phyloP scores from a whole-genome alignment of 2,888 invertebrate species.

The Dolichomitus sp. region DNA sequence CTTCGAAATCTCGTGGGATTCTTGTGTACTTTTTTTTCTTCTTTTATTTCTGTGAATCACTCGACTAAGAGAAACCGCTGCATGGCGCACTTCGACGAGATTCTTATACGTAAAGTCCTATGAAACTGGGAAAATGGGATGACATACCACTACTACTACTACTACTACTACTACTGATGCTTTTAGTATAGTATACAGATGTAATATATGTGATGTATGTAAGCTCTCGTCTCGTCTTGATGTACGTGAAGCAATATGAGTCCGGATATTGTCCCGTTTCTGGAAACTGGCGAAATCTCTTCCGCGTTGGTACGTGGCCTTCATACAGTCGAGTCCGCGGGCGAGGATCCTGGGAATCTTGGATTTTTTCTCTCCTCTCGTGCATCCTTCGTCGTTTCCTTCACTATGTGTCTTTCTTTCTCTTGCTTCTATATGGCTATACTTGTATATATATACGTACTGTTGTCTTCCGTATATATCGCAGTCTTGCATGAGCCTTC shows the following conservation, averaged over 20 bases:
- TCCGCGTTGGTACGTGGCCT: conserved; percentile 73
- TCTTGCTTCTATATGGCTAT: conserved; percentile 43
- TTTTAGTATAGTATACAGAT: background rate
- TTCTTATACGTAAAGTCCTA: conserved; percentile 13
- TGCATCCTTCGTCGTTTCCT: conserved; percentile 52
- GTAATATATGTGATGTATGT: conserved; percentile 2
- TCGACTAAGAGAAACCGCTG: conserved; percentile 43
- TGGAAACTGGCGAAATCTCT: conserved; percentile 69
- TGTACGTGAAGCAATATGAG: conserved; percentile 57
- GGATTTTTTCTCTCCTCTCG: conserved; percentile 77
- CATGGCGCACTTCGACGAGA: conserved; percentile 43
- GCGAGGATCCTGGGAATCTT: conserved; percentile 82
- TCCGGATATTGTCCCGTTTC: conserved; percentile 68
- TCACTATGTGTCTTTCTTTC: conserved; percentile 30
- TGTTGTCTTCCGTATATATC: conserved; percentile 18
- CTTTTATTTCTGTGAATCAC: conserved; percentile 29
- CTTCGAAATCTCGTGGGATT: conserved; percentile 54
- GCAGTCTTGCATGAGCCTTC: conserved; percentile 6
- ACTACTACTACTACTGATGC: background rate
- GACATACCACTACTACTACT: background rate
- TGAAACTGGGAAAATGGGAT: conserved; percentile 14
- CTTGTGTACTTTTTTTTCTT: background rate
- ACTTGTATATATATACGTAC: conserved; percentile 4
- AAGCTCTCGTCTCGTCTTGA: conserved; percentile 18
- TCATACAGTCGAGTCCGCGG: conserved; percentile 51